Base-by-base conservation (phyloP, 2,888 invertebrate species). In the Leptopilina drosophilae region DNA sequence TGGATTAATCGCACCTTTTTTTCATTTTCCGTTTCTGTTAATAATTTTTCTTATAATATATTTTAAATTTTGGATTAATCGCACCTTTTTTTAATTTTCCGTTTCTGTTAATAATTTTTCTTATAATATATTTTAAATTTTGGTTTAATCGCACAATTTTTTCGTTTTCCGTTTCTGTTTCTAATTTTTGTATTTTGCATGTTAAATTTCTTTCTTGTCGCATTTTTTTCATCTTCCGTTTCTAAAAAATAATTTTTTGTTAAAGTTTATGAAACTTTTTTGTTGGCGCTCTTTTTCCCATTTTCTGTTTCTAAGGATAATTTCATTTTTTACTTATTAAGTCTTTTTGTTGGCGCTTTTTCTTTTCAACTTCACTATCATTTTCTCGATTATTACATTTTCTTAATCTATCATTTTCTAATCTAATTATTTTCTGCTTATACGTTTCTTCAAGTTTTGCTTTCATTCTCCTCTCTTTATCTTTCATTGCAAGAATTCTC, bases 171-270 rank as follows among this genome's bases (percentile, higher is more conserved):
- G 7, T 7, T 59, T 59, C 59, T 2, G n/a, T 59, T 59, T 59
- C 59, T n/a, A 59, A n/a, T 5, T n/a, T n/a, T 59, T 14, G n/a
- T 15, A 0, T 66, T 66, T 42, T 66, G 26, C 66, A 20, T 40
- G 5, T 5, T 14, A 33, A 14, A 66, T 5, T n/a, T 66, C 6
- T 66, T 66, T 42, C 7, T 20, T 66, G 40, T 0, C 40, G 33
- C n/a, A 14, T 66, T 40, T n/a, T 66, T 40, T 66, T 66, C 66
- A 66, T 7, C n/a, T n/a, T 59, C 59, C 15, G 59, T 59, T n/a
- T 59, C 59, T n/a, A 7, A 14, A 14, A 15, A 59, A 59, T n/a
- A 59, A 59, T 59, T 59, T 15, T n/a, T 14, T 14, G 6, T 59
- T 59, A 7, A n/a, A n/a, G 7, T 15, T 6, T 15, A 6, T n/a